A percentile compares a stretch with the other conserved stretches of the same genome.
Conservation (phyloP, 2,113 vertebrate genomes). For the Paramisgurnus dabryanus region DNA sequence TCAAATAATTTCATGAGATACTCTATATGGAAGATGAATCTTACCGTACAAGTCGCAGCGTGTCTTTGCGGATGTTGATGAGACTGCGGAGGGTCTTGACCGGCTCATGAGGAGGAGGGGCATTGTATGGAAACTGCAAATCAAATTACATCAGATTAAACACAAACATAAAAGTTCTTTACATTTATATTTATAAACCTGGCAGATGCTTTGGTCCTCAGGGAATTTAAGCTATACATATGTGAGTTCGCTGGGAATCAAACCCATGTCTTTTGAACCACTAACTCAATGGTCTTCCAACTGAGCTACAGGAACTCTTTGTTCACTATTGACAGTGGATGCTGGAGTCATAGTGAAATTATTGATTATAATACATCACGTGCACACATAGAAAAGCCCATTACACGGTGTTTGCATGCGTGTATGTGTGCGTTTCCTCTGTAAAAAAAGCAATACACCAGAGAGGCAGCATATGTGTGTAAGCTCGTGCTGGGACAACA, state of each 20-base stretch:
- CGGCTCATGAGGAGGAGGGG: constrained; percentile 94
- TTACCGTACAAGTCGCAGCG: constrained; percentile 90
- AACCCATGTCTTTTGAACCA: no score
- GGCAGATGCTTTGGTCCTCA: no score
- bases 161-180: neutral
- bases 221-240: no score
- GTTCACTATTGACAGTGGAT: no score
- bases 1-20: neutral
- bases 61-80: constrained; percentile 98
- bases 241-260: no score
- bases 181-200: no score
- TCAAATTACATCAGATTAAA: constrained; percentile 44
- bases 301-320: no score
- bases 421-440: constrained; percentile 40
- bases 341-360: neutral
- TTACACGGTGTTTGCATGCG: constrained; percentile 30
- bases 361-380: neutral
- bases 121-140: constrained; percentile 92
- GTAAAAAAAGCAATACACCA: constrained; percentile 46
- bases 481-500: constrained; percentile 6
- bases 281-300: no score
- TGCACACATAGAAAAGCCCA: neutral
- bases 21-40: constrained; percentile 40
- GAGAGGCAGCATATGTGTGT: neutral
- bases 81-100: constrained; percentile 96